Conservation (phyloP, 2,888 invertebrate genomes). For the Baronia brevicornis region DNA sequence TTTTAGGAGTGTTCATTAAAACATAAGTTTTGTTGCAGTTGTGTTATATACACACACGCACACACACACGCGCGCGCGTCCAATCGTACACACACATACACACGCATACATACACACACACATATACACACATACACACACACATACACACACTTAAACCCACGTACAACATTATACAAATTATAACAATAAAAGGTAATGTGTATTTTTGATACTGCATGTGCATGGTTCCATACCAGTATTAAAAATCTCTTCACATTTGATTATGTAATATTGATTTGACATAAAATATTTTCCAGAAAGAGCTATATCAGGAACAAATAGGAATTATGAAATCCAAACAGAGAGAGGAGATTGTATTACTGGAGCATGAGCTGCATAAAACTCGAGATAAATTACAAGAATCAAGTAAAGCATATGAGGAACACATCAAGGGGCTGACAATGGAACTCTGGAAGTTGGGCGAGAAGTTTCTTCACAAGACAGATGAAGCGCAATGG, state of each 20-base stretch:
- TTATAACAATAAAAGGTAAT: conserved; percentile 43
- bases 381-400: conserved; percentile 69
- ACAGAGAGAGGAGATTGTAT: conserved; percentile 68
- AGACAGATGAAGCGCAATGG: conserved; percentile 74
- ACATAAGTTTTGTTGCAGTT: conserved; percentile 31
- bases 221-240: conserved; percentile 25
- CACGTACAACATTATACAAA: too few relatives aligned
- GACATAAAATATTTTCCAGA: conserved; percentile 48
- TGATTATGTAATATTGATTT: background rate
- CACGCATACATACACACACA: too few relatives aligned
- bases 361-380: conserved; percentile 63
- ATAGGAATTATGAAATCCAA: conserved; percentile 66
- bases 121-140: too few relatives aligned
- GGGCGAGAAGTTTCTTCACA: conserved; percentile 75
- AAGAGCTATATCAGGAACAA: conserved; percentile 78
- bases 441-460: conserved; percentile 77
- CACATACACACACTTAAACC: too few relatives aligned
- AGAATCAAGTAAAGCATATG: conserved; percentile 47
- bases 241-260: conserved; percentile 11
- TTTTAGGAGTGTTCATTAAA: conserved; percentile 41
- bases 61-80: too few relatives aligned
- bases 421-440: conserved; percentile 56
- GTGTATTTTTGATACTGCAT: conserved; percentile 26
- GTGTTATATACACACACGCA: conserved; percentile 18
- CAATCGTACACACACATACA: too few relatives aligned